Evolutionary conservation across 2,113 vertebrate genomes (phyloP).

Genomic region (Pterocles orientalis): DNA sequence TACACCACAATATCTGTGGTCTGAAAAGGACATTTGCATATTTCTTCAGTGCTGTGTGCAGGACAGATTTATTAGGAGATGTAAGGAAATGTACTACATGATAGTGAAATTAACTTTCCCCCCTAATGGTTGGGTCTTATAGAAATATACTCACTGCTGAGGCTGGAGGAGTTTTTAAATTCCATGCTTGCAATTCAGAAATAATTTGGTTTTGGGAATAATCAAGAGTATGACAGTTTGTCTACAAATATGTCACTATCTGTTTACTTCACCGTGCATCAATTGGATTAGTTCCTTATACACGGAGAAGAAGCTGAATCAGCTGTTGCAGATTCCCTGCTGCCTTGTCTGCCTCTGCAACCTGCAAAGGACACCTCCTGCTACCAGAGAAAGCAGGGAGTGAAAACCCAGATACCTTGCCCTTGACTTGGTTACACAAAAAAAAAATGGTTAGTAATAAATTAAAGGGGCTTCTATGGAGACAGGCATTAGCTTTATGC

Average conservation of each 20-base stretch:
- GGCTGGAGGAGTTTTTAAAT: slow-evolving; percentile 49
- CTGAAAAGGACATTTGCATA: neutral
- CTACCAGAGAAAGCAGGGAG: slow-evolving; percentile 43
- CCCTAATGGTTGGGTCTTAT: slow-evolving; percentile 29
- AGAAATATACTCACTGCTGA: slow-evolving; percentile 66
- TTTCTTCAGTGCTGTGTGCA: neutral
- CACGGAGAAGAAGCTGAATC: slow-evolving; percentile 56
- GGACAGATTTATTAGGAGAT: slow-evolving; percentile 23
- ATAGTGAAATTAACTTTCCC: slow-evolving; percentile 63
- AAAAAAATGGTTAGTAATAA: slow-evolving; percentile 28
- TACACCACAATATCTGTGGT: neutral
- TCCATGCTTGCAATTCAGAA: slow-evolving; percentile 64
- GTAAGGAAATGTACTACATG: slow-evolving; percentile 28
- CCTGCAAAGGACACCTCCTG: slow-evolving; percentile 37
- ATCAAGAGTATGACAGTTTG: slow-evolving; percentile 75
- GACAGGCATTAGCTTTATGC: slow-evolving; percentile 26
- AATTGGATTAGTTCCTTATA: slow-evolving; percentile 70
- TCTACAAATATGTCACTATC: slow-evolving; percentile 78
- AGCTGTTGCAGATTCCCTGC: slow-evolving; percentile 37
- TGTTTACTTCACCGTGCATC: slow-evolving; percentile 70
- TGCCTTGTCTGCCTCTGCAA: slow-evolving; percentile 28
- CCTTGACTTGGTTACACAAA: slow-evolving; percentile 22
- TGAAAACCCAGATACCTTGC: slow-evolving; percentile 33
- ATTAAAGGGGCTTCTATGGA: slow-evolving; percentile 46
- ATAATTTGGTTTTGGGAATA: slow-evolving; percentile 71